Base-by-base conservation (phyloP, 2,797 vertebrate genomes). In the Peromyscus melanophrys region DNA sequence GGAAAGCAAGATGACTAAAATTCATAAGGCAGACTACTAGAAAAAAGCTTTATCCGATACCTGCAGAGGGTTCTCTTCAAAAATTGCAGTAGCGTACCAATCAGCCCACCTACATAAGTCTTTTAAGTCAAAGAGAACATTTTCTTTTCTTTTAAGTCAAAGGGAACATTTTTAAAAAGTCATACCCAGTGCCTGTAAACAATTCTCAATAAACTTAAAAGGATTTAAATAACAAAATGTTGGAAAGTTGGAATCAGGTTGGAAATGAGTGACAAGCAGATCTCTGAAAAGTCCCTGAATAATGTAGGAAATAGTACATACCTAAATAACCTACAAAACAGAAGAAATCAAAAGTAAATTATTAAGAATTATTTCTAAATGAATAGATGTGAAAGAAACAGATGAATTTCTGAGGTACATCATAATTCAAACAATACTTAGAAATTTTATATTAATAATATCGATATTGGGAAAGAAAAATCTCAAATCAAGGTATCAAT, bases 321-420 rank as follows among this genome's bases (percentile, higher is more conserved):
- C 73, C 31, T 76, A 86, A 57, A 55, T 90, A 95, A 75, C 23
- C 61, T 31, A 82, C 17, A 89, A 78, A 46, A 92, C n/a, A 88
- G 25, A 78, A 95, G 5, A 93, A 87, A 77, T 77, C 7, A 77
- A 77, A 95, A 87, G 19, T 75, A 55, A 87, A 96, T 46, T 46
- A 25, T 83, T 91, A 63, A 71, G 73, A 82, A 55, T 49, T 76
- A 43, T 93, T 77, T 90, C 76, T 88, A 85, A 89, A 16, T 84
- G 34, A 92, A 84, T 43, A 10, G 46, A 96, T 63, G n/a, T 92
- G 2, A 71, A 90, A 95, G 63, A 29, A 90, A 16, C 29, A 78
- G 25, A 37, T 63, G 7, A 73, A 63, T 90, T 90, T 90, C 75
- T 81, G 59, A 52, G 16, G 43, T 76, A 34, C 3, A 87, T 80